Evolutionary conservation across 2,797 vertebrate species (phyloP).

Genomic region (Arremon brunneinucha): DNA sequence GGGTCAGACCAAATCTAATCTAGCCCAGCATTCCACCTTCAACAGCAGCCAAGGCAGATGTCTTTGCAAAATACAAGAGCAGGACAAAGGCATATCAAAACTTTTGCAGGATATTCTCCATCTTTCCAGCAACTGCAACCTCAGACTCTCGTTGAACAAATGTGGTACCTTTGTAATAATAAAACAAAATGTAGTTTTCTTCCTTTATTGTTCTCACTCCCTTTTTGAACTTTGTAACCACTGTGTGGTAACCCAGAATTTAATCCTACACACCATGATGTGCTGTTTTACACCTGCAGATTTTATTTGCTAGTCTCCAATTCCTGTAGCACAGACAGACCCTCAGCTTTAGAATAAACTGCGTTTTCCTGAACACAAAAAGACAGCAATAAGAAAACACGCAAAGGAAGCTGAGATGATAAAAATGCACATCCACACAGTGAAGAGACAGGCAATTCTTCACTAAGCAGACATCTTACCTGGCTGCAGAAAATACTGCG

Average conservation of each 20-base stretch:
- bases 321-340: neutral
- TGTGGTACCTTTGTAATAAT: neutral
- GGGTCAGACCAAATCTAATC: neutral
- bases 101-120: neutral
- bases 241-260: neutral
- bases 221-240: neutral
- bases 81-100: neutral
- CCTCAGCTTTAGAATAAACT: neutral
- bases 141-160: neutral
- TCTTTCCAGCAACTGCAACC: neutral
- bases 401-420: neutral
- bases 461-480: neutral
- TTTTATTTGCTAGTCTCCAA: neutral
- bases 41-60: neutral
- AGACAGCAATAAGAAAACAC: neutral
- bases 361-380: neutral
- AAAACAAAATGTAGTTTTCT: neutral
- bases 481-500: neutral
- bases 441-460: neutral
- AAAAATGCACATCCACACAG: neutral
- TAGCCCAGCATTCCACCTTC: neutral
- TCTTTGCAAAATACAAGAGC: neutral
- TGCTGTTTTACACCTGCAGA: neutral
- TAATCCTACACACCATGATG: accelerated
- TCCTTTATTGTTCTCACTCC: neutral